Evolutionary conservation across 2,888 invertebrate genomes (phyloP).

Genomic region (Xestia c-nigrum): DNA sequence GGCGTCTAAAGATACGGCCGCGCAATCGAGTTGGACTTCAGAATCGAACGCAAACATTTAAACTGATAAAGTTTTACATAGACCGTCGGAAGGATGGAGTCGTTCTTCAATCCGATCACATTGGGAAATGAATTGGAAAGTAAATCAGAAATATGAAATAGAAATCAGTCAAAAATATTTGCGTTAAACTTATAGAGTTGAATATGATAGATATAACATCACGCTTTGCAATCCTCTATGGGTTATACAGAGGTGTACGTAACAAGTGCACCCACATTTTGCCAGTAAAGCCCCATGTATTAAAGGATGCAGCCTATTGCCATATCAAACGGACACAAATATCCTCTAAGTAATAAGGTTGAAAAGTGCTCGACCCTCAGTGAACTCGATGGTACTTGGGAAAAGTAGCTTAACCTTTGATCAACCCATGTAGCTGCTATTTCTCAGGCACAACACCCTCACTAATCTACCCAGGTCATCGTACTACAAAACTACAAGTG

Average conservation of each 20-base stretch:
- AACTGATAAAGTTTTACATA: conserved; percentile 23
- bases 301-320: too few relatives aligned
- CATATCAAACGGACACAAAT: too few relatives aligned
- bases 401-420: neutral
- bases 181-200: neutral
- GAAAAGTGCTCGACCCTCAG: too few relatives aligned
- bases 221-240: too few relatives aligned
- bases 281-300: too few relatives aligned
- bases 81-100: conserved; percentile 1
- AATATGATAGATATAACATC: too few relatives aligned
- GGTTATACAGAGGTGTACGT: too few relatives aligned
- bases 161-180: neutral
- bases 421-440: neutral
- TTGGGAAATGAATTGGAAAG: neutral
- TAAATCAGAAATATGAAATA: neutral
- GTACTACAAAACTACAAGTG: neutral
- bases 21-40: neutral
- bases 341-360: too few relatives aligned
- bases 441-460: neutral
- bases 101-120: conserved; percentile 7
- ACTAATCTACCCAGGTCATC: neutral
- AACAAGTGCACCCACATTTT: too few relatives aligned
- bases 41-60: conserved; percentile 34
- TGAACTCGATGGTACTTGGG: neutral
- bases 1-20: conserved; percentile 4